phyloP scores from a whole-genome alignment of 1,140 invertebrate species.

The Hormaphis cornu region DNA sequence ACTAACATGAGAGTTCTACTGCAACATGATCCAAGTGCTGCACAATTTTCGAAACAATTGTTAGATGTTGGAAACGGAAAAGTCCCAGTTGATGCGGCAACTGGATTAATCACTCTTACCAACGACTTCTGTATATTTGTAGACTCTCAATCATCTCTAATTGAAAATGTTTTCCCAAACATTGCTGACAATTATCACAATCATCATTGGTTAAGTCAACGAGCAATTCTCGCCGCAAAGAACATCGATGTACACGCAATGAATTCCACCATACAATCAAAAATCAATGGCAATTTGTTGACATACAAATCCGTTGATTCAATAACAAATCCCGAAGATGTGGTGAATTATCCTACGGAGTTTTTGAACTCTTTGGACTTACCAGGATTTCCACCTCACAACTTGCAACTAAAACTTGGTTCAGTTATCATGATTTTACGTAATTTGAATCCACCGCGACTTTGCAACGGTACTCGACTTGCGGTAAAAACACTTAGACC shows the following conservation, averaged over 20 bases:
- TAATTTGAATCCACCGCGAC: too few relatives aligned
- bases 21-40: slow-evolving; percentile 33
- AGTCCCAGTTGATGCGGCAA: background rate
- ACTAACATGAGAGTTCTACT: slow-evolving; percentile 37
- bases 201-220: slow-evolving; percentile 40
- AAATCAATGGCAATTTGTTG: background rate
- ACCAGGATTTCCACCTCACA: too few relatives aligned
- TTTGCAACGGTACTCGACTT: slow-evolving; percentile 45
- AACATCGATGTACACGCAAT: background rate
- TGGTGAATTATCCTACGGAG: slow-evolving; percentile 42
- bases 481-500: slow-evolving; percentile 41
- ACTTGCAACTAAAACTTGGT: slow-evolving; percentile 41
- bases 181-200: slow-evolving; percentile 38
- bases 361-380: slow-evolving; percentile 41
- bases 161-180: slow-evolving; percentile 39
- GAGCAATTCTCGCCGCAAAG: slow-evolving; percentile 39
- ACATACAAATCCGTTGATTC: slow-evolving; percentile 42
- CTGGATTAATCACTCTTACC: background rate
- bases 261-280: background rate
- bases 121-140: background rate
- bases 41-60: slow-evolving; percentile 38
- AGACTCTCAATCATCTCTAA: slow-evolving; percentile 24
- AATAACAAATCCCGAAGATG: slow-evolving; percentile 38
- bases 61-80: slow-evolving; percentile 34
- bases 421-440: slow-evolving; percentile 43